Base-by-base conservation (phyloP, 2,113 vertebrate genomes). In the Zosterops japonicus region DNA sequence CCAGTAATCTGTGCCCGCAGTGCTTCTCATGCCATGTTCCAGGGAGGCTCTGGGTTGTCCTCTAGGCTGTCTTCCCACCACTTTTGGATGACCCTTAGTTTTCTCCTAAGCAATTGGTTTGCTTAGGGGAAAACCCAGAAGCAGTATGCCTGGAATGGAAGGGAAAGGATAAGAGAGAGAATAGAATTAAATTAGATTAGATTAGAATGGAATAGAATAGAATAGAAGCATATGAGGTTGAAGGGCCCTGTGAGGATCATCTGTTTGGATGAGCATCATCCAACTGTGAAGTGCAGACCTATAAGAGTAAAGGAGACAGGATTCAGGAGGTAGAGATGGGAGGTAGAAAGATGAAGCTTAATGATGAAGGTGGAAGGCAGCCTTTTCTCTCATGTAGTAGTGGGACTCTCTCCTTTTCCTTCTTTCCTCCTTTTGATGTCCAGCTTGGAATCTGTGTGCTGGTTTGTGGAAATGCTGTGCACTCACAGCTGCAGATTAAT, bases 261-360 rank as follows among this genome's bases (percentile, higher is more conserved):
- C 5, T 69, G 8, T 15, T 52, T 68, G 72, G 36, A 44, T 27
- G 24, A 68, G 52, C 14, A 44, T 44, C 14, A 53, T 36, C 28
- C 61, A 82, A 2, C 36, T 3, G 4, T 67, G 55, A 76, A 59
- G 63, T 0, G 0, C 33, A 76, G 44, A 46, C 4, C 1, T 16
- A 1, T 11, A 41, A 29, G n/a, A 77, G 15, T 33, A 63, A 84
- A 68, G 23, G 39, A 75, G 24, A 64, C 11, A 67, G 28, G 35
- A 90, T 81, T 28, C 24, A 44, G 28, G 63, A 83, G 36, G 21
- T 20, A 29, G 33, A 42, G 16, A 28, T 52, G 14, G 25, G 29
- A 60, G 41, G 13, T 71, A 18, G 47, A 90, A 92, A 47, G n/a
- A 44, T 83, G 67, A 44, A 67, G 33, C 44, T 42, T 25, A 65